Percentiles rank a stretch among this genome's conserved stretches.
Conservation (phyloP, 2,113 vertebrate species). For the Nerophis lumbriciformis region DNA sequence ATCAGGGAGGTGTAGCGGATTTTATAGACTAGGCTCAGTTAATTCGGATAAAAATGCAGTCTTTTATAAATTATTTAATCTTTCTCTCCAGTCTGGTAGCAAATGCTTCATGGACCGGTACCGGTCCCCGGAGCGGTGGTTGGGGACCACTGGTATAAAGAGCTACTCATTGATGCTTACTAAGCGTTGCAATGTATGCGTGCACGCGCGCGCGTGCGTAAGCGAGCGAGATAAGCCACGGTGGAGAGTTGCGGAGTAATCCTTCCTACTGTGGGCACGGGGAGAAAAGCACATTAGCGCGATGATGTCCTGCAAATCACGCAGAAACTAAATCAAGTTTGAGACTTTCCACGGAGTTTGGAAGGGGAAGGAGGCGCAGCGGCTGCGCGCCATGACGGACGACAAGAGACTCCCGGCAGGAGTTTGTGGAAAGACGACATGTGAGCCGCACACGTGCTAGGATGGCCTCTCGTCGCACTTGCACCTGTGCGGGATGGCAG, state of each 20-base stretch:
- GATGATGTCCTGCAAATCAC: constrained; percentile 14
- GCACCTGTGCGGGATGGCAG: constrained; percentile 69
- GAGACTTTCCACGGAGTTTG: neutral
- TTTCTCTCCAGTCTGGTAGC: too few relatives aligned
- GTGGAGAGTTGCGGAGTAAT: constrained; percentile 39
- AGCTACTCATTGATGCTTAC: too few relatives aligned
- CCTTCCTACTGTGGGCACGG: constrained; percentile 28
- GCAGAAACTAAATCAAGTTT: constrained; percentile 13
- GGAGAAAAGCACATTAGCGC: constrained; percentile 14
- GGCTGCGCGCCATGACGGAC: constrained; percentile 24
- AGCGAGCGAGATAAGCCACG: constrained; percentile 23
- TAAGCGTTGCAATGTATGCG: neutral
- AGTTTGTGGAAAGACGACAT: constrained; percentile 32
- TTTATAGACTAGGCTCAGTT: too few relatives aligned
- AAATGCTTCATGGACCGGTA: too few relatives aligned
- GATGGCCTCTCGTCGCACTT: constrained; percentile 56
- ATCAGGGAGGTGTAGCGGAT: too few relatives aligned
- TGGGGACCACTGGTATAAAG: too few relatives aligned
- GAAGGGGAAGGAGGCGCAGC: neutral
- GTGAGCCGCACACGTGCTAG: constrained; percentile 45
- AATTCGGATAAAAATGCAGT: too few relatives aligned
- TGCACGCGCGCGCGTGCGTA: constrained; percentile 2
- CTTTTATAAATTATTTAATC: too few relatives aligned
- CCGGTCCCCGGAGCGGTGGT: too few relatives aligned
- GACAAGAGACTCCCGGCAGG: constrained; percentile 13